Evolutionary conservation across 2,888 invertebrate genomes (phyloP).

Genomic region (Tipula helvola): DNA sequence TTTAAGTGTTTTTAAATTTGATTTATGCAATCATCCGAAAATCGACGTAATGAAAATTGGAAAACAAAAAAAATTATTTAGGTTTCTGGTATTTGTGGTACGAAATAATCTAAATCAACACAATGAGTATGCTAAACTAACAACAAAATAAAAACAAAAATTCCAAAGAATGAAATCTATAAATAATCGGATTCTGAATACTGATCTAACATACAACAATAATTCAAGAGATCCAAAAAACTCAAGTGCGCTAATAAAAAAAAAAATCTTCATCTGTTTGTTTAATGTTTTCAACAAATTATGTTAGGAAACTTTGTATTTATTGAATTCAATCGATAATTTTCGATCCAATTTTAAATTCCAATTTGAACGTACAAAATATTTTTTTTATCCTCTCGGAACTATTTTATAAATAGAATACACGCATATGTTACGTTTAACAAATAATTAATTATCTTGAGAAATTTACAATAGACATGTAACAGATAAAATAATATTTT

Average conservation of each 20-base stretch:
- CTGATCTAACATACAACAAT: background rate
- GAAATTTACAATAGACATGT: background rate
- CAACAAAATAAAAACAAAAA: background rate
- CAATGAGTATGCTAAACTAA: background rate
- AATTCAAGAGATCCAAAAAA: background rate
- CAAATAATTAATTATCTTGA: background rate
- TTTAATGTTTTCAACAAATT: background rate
- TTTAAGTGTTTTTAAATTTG: background rate
- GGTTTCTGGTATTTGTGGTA: too few species aligned
- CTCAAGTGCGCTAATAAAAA: background rate
- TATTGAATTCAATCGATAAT: background rate
- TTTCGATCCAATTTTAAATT: background rate
- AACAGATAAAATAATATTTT: background rate
- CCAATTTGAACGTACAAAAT: background rate
- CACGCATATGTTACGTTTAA: background rate
- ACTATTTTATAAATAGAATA: background rate
- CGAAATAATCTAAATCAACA: too few species aligned
- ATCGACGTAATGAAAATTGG: background rate
- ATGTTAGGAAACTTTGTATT: background rate
- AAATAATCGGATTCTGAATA: background rate
- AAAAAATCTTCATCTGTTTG: background rate
- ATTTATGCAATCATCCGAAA: background rate
- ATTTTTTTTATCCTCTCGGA: background rate
- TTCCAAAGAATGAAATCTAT: background rate
- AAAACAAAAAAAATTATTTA: too few species aligned